phyloP scores from a whole-genome alignment of 2,888 invertebrate species.

The Dynastes maya region DNA sequence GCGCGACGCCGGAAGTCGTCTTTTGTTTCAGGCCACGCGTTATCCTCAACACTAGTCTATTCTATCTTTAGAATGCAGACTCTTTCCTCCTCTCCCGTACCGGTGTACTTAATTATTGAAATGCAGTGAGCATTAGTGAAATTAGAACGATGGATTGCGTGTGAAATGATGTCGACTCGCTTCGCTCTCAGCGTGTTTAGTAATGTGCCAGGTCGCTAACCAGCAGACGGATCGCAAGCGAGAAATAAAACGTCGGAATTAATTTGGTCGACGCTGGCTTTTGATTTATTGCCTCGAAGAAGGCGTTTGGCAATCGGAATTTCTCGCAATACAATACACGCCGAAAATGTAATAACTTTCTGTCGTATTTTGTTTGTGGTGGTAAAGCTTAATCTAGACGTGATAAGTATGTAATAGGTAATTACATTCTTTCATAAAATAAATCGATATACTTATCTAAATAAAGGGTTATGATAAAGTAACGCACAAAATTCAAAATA shows the following conservation, averaged over 20 bases:
- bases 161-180: conserved; percentile 15
- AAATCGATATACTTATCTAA: no score
- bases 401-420: no score
- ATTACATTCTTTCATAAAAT: no score
- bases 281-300: conserved; percentile 7
- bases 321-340: no score
- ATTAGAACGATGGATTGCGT: conserved; percentile 43
- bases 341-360: no score
- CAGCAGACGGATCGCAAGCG: conserved; percentile 17
- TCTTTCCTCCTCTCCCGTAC: conserved; percentile 41
- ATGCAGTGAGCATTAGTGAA: conserved; percentile 48
- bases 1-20: conserved; percentile 58
- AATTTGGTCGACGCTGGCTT: conserved; percentile 7
- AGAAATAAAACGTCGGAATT: conserved; percentile 6
- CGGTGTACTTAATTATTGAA: conserved; percentile 51
- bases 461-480: no score
- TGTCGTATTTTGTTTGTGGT: no score
- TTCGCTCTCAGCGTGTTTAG: conserved; percentile 16
- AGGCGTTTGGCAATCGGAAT: neutral
- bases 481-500: no score
- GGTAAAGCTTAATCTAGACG: no score
- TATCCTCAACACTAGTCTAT: conserved; percentile 56
- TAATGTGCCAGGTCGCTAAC: conserved; percentile 1
- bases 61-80: conserved; percentile 53
- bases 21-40: conserved; percentile 57